phyloP scores from a whole-genome alignment of 1,140 invertebrate genomes.

The Sarcophaga bullata region DNA sequence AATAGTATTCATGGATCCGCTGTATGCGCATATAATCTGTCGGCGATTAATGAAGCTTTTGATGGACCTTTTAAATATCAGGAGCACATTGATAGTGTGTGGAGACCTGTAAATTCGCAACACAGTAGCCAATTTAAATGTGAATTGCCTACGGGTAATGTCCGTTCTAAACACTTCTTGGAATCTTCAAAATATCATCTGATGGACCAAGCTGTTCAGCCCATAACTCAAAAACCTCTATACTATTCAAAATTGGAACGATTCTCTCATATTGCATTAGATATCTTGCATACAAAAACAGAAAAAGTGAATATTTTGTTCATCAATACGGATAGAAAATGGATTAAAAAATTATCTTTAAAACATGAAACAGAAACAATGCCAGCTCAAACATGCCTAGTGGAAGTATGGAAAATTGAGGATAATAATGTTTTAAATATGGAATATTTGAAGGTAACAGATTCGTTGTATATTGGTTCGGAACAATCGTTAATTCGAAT shows the following conservation, averaged over 20 bases:
- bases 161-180: slow-evolving; percentile 67
- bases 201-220: slow-evolving; percentile 87
- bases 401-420: slow-evolving; percentile 85
- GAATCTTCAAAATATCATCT: slow-evolving; percentile 85
- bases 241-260: slow-evolving; percentile 77
- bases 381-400: slow-evolving; percentile 80
- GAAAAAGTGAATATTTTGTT: slow-evolving; percentile 79
- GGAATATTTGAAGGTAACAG: slow-evolving; percentile 83
- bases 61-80: slow-evolving; percentile 89
- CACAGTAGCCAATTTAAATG: slow-evolving; percentile 73
- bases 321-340: slow-evolving; percentile 78
- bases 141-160: slow-evolving; percentile 56
- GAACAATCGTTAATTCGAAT: slow-evolving; percentile 77
- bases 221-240: slow-evolving; percentile 75
- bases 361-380: slow-evolving; percentile 74
- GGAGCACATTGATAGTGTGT: slow-evolving; percentile 77
- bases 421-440: slow-evolving; percentile 69
- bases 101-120: slow-evolving; percentile 74
- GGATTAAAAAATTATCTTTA: slow-evolving; percentile 84
- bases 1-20: slow-evolving; percentile 94
- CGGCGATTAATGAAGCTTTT: slow-evolving; percentile 84
- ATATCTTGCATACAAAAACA: slow-evolving; percentile 76
- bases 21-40: slow-evolving; percentile 91
- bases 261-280: slow-evolving; percentile 83
- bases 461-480: slow-evolving; percentile 86